Percentiles rank a stretch among this genome's conserved stretches.
Evolutionary conservation across 2,797 vertebrate species (phyloP).

Genomic region (Lycodopsis pacificus): DNA sequence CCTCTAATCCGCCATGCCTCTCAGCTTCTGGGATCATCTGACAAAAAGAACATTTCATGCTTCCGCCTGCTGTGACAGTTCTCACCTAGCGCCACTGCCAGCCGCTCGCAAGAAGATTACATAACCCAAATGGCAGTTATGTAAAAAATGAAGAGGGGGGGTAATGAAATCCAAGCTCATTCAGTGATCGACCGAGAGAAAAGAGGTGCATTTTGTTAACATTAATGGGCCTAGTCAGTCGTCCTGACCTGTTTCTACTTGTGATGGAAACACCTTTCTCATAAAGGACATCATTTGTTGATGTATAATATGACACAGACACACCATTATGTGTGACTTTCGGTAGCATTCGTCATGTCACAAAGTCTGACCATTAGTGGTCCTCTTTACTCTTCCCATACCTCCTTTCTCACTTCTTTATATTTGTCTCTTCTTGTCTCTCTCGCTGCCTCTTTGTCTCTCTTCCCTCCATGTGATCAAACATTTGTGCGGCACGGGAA

Average conservation of each 20-base stretch:
- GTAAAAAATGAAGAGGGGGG: conserved; percentile 58
- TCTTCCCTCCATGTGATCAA: conserved; percentile 80
- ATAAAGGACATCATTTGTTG: background rate
- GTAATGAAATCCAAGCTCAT: conserved; percentile 48
- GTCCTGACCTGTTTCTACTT: conserved; percentile 28
- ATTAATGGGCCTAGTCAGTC: conserved; percentile 32
- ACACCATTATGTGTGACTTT: background rate
- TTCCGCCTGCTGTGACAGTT: conserved; percentile 72
- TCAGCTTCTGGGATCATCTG: conserved; percentile 69
- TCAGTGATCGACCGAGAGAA: conserved; percentile 46
- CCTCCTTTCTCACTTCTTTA: conserved; percentile 51
- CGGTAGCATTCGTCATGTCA: conserved; percentile 13
- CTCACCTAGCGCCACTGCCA: conserved; percentile 55
- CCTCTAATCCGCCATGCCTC: conserved; percentile 56
- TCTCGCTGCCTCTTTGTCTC: conserved; percentile 63
- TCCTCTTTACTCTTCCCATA: conserved; percentile 33
- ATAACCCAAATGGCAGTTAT: conserved; percentile 79
- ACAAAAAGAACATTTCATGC: conserved; percentile 79
- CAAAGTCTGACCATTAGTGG: conserved; percentile 20
- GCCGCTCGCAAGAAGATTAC: conserved; percentile 73
- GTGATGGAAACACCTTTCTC: conserved; percentile 13
- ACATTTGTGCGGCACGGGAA: conserved; percentile 84
- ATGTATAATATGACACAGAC: conserved; percentile 6
- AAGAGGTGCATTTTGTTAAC: conserved; percentile 59
- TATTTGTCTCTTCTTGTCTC: conserved; percentile 59